These are phyloP conservation scores for Thamnophis elegans DNA, from an alignment of 2,797 vertebrate genomes.

Conservation along the genomic window DNA sequence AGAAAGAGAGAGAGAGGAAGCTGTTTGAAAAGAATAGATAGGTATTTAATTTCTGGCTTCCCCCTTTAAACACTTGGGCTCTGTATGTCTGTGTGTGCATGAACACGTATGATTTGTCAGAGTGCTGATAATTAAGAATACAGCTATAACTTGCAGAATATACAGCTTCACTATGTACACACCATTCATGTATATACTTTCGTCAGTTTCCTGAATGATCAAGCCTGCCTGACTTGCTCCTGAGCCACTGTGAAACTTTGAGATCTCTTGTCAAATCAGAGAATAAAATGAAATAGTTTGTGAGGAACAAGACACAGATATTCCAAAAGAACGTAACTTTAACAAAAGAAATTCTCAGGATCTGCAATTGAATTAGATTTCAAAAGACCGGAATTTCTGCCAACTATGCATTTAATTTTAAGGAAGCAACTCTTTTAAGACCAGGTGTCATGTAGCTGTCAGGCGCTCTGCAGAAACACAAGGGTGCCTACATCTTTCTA, in stretches of 20 bases:
- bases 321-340: slow-evolving; percentile 47
- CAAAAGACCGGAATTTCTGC: slow-evolving; percentile 37
- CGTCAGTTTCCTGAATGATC: neutral
- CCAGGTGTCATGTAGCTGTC: neutral
- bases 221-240: neutral
- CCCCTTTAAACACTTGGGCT: neutral
- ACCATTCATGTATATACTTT: neutral
- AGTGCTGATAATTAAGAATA: neutral
- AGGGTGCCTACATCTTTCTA: neutral
- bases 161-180: neutral
- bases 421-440: neutral
- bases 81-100: neutral
- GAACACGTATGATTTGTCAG: no score
- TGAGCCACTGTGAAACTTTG: slow-evolving; percentile 6
- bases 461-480: neutral
- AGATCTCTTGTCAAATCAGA: slow-evolving; percentile 44
- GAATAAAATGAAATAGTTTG: slow-evolving; percentile 53
- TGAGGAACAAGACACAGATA: slow-evolving; percentile 36
- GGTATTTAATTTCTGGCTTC: neutral
- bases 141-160: neutral
- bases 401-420: neutral
- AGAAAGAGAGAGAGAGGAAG: neutral
- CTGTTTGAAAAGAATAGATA: neutral
- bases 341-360: slow-evolving; percentile 28
- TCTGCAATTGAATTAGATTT: slow-evolving; percentile 17